These are phyloP conservation scores for Gouania willdenowi DNA, from an alignment of 2,797 vertebrate species.

Conservation along the genomic window DNA sequence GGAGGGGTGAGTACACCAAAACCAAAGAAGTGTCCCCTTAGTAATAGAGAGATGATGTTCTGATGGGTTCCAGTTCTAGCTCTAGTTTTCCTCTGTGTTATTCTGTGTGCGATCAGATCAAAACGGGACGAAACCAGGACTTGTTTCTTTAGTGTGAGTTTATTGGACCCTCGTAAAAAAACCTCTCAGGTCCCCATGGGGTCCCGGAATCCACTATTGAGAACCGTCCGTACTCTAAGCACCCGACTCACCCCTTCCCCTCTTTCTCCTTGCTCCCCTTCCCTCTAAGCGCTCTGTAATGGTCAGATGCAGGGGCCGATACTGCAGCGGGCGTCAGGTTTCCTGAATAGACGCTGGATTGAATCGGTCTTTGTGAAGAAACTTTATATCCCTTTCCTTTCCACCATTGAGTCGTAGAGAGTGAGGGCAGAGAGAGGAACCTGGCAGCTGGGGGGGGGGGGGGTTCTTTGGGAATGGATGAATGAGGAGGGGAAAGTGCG, in stretches of 20 bases:
- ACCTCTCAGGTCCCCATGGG: conserved; percentile 23
- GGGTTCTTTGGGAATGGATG: conserved; percentile 58
- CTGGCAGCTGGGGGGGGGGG: conserved; percentile 28
- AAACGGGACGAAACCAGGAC: too few species aligned
- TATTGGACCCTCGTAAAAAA: too few species aligned
- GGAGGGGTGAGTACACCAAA: conserved; percentile 90
- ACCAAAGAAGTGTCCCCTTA: conserved; percentile 51
- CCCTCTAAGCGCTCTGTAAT: conserved; percentile 55
- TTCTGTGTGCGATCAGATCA: too few species aligned
- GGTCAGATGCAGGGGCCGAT: conserved; percentile 73
- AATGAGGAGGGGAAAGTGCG: conserved; percentile 51
- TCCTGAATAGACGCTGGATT: conserved; percentile 78
- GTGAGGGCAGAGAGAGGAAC: conserved; percentile 22
- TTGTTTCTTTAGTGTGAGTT: too few species aligned
- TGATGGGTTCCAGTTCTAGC: too few species aligned
- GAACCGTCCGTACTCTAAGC: conserved; percentile 30
- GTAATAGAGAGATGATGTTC: conserved; percentile 63
- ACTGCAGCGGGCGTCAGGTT: conserved; percentile 83
- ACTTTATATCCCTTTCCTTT: conserved; percentile 90
- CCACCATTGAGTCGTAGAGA: conserved; percentile 61
- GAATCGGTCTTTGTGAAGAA: conserved; percentile 90
- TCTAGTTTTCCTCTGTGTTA: too few species aligned
- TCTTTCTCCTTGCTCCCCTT: conserved; percentile 51
- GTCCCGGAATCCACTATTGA: conserved; percentile 39
- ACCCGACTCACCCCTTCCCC: conserved; percentile 18